A percentile compares a stretch with the other conserved stretches of the same genome.
Conservation (phyloP, 2,888 invertebrate species). For the Parnassius smintheus region DNA sequence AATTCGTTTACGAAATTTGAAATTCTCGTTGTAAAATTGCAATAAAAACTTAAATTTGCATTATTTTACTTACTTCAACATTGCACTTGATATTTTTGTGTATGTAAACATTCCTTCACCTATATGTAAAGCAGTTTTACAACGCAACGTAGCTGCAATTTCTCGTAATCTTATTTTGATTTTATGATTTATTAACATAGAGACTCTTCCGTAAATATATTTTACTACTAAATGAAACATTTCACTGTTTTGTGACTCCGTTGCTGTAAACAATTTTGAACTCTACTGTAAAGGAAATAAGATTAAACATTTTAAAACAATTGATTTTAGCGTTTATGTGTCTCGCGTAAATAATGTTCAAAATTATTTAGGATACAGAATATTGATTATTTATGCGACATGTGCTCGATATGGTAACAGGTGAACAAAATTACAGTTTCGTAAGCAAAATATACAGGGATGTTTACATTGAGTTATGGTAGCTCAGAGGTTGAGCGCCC, state of each 20-base stretch:
- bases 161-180: slow-evolving; percentile 17
- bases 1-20: no score
- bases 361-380: slow-evolving; percentile 38
- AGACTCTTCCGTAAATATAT: slow-evolving; percentile 30
- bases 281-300: slow-evolving; percentile 12
- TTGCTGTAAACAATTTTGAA: slow-evolving; percentile 13
- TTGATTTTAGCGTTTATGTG: slow-evolving; percentile 31
- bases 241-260: slow-evolving; percentile 21
- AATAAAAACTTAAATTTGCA: no score
- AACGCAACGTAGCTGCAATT: slow-evolving; percentile 17
- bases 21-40: no score
- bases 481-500: no score
- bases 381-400: slow-evolving; percentile 41
- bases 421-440: slow-evolving; percentile 4
- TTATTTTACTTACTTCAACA: no score
- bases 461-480: not conserved
- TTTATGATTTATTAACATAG: slow-evolving; percentile 46
- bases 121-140: slow-evolving; percentile 7
- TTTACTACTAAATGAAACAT: slow-evolving; percentile 25
- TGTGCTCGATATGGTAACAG: slow-evolving; percentile 19
- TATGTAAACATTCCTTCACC: not conserved
- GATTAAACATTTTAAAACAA: slow-evolving; percentile 10
- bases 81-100: no score
- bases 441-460: not conserved
- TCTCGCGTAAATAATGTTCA: slow-evolving; percentile 36